Evolutionary conservation across 2,113 vertebrate species (phyloP), one percentile per base, ranked within the genome.

Genomic region (Apeltes quadracus): DNA sequence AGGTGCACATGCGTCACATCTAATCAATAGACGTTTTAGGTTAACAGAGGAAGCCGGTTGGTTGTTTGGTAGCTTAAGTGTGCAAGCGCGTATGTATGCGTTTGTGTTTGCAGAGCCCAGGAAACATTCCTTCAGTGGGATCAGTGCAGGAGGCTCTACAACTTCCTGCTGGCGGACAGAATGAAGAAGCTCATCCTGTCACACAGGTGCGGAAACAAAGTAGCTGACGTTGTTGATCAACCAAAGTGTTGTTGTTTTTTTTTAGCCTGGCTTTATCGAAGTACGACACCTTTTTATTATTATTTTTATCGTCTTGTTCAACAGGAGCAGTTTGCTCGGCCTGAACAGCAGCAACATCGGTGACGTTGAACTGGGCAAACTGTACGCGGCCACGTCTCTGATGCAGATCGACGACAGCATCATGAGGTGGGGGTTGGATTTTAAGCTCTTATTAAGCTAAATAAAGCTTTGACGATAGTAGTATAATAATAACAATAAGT

Each of bases 121-220:
- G 96, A 97, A 86, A 97, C 96, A 23, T 97, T 97, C 91, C 94
- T 96, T 72, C 96, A 97, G 72, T 98, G 96, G 96, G 96, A 97
- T 80, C 96, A 96, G 25, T 96, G 95, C n/a, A 93, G 96, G 44
- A 94, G 96, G 53, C 91, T 97, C 81, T 98, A 98, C 90, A 98
- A 97, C 91, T 97, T 97, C 81, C 91, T 96, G 55, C 92, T 98
- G 94, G 96, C 96, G 0, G 95, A 94, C 83, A 97, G 96, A 85
- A 95, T 98, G 96, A 98, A 96, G 93, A 96, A 95, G 87, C 95
- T 98, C 76, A 96, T 98, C 83, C 93, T 97, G 50, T 94, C 94
- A 1, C 96, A 98, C 92, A 97, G 95, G 96, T 97, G 18, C 4
- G 59, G 32, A 61, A 32, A 66, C 54, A 48, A 39, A 23, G 15